phyloP scores from a whole-genome alignment of 2,113 vertebrate species.

The Jacana jacana region DNA sequence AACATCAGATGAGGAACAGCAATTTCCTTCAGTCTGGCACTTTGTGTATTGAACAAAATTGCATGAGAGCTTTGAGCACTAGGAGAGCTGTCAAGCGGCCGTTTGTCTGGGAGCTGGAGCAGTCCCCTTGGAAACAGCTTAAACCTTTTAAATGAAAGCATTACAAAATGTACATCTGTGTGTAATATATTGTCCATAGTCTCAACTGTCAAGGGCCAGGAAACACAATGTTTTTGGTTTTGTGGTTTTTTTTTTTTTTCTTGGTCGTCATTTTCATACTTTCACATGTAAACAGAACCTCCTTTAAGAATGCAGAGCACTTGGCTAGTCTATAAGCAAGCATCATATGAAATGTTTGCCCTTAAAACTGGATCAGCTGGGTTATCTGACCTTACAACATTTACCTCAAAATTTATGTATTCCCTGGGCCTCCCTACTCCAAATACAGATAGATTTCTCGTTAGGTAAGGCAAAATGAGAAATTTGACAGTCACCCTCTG shows the following conservation, averaged over 20 bases:
- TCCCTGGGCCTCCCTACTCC: not conserved
- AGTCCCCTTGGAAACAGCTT: constrained; percentile 67
- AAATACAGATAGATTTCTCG: not conserved
- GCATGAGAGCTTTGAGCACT: constrained; percentile 66
- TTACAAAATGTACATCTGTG: constrained; percentile 65
- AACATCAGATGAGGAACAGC: constrained; percentile 67
- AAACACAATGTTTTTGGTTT: not conserved
- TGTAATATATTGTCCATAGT: constrained; percentile 50
- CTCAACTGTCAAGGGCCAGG: constrained; percentile 19
- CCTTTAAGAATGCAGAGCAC: not conserved
- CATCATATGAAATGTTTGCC: not conserved
- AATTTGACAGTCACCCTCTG: not conserved
- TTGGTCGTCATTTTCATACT: constrained; percentile 7
- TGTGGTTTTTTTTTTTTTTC: not conserved
- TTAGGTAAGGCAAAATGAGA: not conserved
- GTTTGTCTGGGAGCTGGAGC: constrained; percentile 61
- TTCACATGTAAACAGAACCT: constrained; percentile 21
- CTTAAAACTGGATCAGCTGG: not conserved
- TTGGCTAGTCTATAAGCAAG: not conserved
- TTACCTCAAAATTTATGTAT: not conserved
- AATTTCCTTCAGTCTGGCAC: constrained; percentile 68
- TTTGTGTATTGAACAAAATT: constrained; percentile 72
- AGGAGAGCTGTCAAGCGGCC: constrained; percentile 67
- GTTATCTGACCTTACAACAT: not conserved
- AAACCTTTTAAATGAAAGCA: constrained; percentile 64